Conservation (phyloP, 2,797 vertebrate genomes). For the Botia kubotai region DNA sequence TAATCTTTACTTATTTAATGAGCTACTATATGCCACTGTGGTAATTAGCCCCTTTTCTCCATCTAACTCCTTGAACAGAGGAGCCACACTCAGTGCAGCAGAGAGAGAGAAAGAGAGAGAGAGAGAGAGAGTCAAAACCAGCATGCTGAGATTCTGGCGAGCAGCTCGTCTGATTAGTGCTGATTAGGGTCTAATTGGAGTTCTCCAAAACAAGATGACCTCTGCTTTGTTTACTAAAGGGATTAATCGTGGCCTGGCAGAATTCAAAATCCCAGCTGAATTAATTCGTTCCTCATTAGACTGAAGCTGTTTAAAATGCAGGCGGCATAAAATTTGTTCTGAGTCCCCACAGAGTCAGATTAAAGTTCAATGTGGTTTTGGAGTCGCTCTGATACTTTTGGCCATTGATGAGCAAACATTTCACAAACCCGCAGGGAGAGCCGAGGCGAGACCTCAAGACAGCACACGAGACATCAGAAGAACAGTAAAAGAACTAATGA, state of each 20-base stretch:
- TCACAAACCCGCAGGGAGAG: background rate
- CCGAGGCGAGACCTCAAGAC: background rate
- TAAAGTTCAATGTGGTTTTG: slow-evolving; percentile 50
- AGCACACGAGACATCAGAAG: slow-evolving; percentile 21
- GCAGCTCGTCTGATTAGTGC: slow-evolving; percentile 81
- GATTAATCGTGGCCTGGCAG: slow-evolving; percentile 78
- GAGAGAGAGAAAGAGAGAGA: slow-evolving; percentile 59
- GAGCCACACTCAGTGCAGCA: slow-evolving; percentile 65
- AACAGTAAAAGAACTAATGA: slow-evolving; percentile 32
- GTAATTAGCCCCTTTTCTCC: slow-evolving; percentile 56
- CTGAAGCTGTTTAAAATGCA: slow-evolving; percentile 58
- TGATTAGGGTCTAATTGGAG: slow-evolving; percentile 84
- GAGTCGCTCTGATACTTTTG: background rate
- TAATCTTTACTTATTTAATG: slow-evolving; percentile 54
- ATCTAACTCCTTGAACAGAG: slow-evolving; percentile 69
- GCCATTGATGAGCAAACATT: slow-evolving; percentile 1
- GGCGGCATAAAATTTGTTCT: slow-evolving; percentile 11
- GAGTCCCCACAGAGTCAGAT: slow-evolving; percentile 29
- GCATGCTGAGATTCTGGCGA: slow-evolving; percentile 72
- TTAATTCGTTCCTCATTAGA: slow-evolving; percentile 74
- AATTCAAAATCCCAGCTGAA: slow-evolving; percentile 78
- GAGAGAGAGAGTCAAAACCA: slow-evolving; percentile 64
- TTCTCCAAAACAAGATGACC: slow-evolving; percentile 85
- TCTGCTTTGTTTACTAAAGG: slow-evolving; percentile 86
- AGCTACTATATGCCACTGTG: slow-evolving; percentile 38